Base-by-base conservation (phyloP, 2,888 invertebrate species). In the Allygus modestus region DNA sequence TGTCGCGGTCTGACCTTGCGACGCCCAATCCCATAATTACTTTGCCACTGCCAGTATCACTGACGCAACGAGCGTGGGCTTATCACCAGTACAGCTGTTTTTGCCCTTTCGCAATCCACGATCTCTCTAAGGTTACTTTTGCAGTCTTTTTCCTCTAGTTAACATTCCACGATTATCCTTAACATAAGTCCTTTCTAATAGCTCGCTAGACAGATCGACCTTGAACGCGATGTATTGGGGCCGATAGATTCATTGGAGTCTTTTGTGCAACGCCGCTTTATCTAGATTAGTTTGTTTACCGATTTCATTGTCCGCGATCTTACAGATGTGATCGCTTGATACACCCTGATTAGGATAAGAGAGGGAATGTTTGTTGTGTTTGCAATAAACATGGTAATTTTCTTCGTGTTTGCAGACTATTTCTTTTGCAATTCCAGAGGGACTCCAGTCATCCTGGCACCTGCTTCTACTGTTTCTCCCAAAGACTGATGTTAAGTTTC, bases 151-250 rank as follows among this genome's bases (percentile, higher is more conserved):
- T 31, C n/a, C 31, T 28, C 51, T 79, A 54, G 79, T 79, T 79
- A 79, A 58, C 79, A 79, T 79, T 51, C 79, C 79, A 28, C 75
- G 54, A 26, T 77, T 73, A 73, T 33, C 43, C 43, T 23, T 28
- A 69, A 69, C 69, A 69, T 69, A 69, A 77, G 37, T 58, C 79
- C 79, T 79, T 58, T 79, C 79, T 77, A 77, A 46, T 77, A 51
- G 51, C 11, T 17, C 79, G 51, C 26, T n/a, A 28, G 54, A 7
- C 23, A 28, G 54, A 2, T 33, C 46, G 46, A 41, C 71, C 71
- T 71, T 71, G 71, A 20, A 31, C 0, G 37, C 71, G 71, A 71
- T 71, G 71, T 71, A 71, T 41, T 37, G 71, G 77, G 46, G 28
- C 28, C 77, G 77, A 79, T 58, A 37, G 79, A 79, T 79, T 79